Conservation (phyloP, 2,797 vertebrate genomes). For the Emys orbicularis region DNA sequence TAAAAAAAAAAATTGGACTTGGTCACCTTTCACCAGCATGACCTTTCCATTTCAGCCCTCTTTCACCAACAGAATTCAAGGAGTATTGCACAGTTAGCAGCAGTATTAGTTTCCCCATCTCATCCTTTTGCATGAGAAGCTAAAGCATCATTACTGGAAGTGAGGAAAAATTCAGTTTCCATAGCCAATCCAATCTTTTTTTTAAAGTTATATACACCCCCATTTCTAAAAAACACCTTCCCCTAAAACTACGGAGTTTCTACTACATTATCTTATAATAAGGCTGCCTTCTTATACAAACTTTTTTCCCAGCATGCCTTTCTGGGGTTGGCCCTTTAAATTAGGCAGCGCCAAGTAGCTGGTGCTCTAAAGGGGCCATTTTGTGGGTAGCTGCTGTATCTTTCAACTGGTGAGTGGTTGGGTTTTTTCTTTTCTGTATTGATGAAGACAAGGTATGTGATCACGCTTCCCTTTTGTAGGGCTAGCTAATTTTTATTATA, state of each 20-base stretch:
- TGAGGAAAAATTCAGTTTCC: not conserved
- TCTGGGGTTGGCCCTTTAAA: not conserved
- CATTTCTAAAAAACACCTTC: rapidly evolving
- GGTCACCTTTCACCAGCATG: rapidly evolving
- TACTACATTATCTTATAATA: not conserved
- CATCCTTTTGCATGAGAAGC: not conserved
- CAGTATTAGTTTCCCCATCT: not conserved
- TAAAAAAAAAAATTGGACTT: not conserved
- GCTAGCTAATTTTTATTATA: not conserved
- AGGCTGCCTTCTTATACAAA: not conserved
- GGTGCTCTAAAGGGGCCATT: rapidly evolving
- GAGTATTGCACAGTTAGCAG: not conserved
- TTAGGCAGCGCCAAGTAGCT: rapidly evolving
- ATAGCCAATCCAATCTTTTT: not conserved
- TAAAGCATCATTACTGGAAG: not conserved
- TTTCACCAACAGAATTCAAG: not conserved
- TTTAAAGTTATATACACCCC: not conserved
- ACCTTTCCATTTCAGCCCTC: not conserved
- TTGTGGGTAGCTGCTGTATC: not conserved
- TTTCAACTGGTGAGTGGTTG: not conserved
- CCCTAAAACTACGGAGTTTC: not conserved
- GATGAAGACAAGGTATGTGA: not conserved
- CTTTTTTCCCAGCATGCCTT: not conserved
- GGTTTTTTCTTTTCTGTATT: not conserved
- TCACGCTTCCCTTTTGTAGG: not conserved